Evolutionary conservation across 2,797 vertebrate genomes (phyloP), one percentile per base, ranked within the genome.

Genomic region (Scolopax bukidnonensis): DNA sequence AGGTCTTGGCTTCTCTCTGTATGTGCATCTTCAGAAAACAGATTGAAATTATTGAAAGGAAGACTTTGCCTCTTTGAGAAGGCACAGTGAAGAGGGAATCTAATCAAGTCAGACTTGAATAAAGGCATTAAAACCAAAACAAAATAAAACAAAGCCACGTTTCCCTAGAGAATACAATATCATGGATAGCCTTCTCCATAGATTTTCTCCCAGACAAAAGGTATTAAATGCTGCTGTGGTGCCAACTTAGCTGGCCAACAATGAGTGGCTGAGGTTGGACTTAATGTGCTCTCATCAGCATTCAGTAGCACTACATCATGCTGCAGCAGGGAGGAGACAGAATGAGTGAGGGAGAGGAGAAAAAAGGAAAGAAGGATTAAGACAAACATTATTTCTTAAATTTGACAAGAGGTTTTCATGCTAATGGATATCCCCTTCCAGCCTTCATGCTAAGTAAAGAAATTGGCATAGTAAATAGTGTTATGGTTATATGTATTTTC

Each of bases 381-480:
- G 74, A 82, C 16, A 79, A 96, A 89, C 65, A 65, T 60, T 87
- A 87, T 84, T 92, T 83, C 81, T 83, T 89, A 74, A 84, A 82
- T 92, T 93, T 75, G 50, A 59, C 2, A n/a, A 33, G 47, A 87
- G 41, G 16, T 71, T 91, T 87, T 92, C 65, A 54, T 43, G 56
- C 28, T 71, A 95, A 80, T 54, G 56, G 16, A n/a, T 64, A 84
- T 60, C 53, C 41, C 38, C 33, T 91, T 83, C 45, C 48, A 85
- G 81, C 84, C n/a, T 77, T 91, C 81, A 53, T 11, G 51, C 28
- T 56, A 93, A 53, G 36, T 67, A 70, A 74, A 89, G 53, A 57
- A 92, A 83, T 61, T 68, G 65, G 40, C 76, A 59, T 54, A 54
- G 21, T 41, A 80, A 43, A 43, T 43, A 83, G 41, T 4, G 2